Percentiles rank a stretch among this genome's conserved stretches.
These are phyloP conservation scores for Coranthus polyacanthus DNA, from an alignment of 2,797 vertebrate species.

Conservation along the genomic window DNA sequence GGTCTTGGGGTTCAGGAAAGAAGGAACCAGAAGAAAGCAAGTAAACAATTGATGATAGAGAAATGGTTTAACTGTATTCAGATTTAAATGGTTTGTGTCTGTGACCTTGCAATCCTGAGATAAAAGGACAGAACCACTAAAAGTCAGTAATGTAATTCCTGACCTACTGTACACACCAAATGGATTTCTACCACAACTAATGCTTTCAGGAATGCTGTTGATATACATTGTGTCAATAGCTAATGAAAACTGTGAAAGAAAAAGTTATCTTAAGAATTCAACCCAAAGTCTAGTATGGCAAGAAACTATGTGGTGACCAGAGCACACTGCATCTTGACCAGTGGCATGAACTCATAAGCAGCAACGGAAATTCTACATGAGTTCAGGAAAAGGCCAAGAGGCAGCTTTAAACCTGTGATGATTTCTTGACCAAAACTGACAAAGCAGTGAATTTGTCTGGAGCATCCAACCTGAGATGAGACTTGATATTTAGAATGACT, in stretches of 20 bases:
- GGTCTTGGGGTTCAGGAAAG: constrained; percentile 7
- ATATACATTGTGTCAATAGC: constrained; percentile 5
- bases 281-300: constrained; percentile 25
- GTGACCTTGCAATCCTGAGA: constrained; percentile 32
- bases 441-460: constrained; percentile 26
- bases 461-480: constrained; percentile 35
- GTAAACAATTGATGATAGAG: neutral
- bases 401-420: constrained; percentile 19
- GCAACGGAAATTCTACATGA: constrained; percentile 7
- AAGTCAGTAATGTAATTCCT: constrained; percentile 44
- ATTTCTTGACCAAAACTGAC: constrained; percentile 28
- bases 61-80: too few relatives aligned
- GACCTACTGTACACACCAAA: neutral
- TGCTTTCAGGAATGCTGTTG: constrained; percentile 6
- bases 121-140: constrained; percentile 32
- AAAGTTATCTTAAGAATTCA: constrained; percentile 43
- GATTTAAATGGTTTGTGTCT: constrained; percentile 25
- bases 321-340: constrained; percentile 40
- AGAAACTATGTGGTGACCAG: neutral
- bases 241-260: constrained; percentile 16
- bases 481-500: constrained; percentile 57
- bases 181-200: constrained; percentile 21
- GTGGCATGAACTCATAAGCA: constrained; percentile 35
- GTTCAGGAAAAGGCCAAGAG: constrained; percentile 41
- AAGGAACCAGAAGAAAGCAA: constrained; percentile 25